phyloP scores from a whole-genome alignment of 1,140 invertebrate species.

The Ceratina australensis region DNA sequence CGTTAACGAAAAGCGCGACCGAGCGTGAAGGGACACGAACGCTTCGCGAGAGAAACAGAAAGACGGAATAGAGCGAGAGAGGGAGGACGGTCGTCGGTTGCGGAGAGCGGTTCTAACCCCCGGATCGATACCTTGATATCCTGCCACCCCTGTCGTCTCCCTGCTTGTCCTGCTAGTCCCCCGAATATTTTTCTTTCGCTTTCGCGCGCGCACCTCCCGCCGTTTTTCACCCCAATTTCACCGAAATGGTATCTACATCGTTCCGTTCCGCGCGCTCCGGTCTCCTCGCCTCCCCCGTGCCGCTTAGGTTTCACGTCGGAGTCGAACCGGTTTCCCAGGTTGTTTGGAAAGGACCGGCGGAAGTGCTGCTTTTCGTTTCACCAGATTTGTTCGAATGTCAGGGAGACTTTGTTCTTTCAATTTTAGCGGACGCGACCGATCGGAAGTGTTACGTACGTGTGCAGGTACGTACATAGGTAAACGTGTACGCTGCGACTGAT shows the following conservation, averaged over 20 bases:
- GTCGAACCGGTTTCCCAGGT: not conserved
- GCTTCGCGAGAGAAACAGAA: slow-evolving; percentile 43
- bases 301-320: not conserved
- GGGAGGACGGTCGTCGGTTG: slow-evolving; percentile 57
- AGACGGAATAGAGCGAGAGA: too few relatives aligned
- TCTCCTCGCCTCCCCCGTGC: not conserved
- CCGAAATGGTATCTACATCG: slow-evolving; percentile 48
- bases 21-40: slow-evolving; percentile 64
- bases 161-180: slow-evolving; percentile 54
- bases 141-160: slow-evolving; percentile 58
- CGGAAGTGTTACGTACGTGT: not conserved
- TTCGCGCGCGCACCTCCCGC: slow-evolving; percentile 39
- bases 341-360: slow-evolving; percentile 20
- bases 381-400: slow-evolving; percentile 4
- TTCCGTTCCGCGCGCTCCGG: slow-evolving; percentile 4
- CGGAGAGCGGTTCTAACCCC: slow-evolving; percentile 38
- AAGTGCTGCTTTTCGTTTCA: not conserved
- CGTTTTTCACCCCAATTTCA: slow-evolving; percentile 62
- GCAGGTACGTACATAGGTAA: not conserved
- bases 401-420: slow-evolving; percentile 4
- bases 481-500: not conserved
- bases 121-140: slow-evolving; percentile 65
- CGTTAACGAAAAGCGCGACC: slow-evolving; percentile 70
- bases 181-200: slow-evolving; percentile 60
- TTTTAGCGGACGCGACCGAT: not conserved